Evolutionary conservation across 2,888 invertebrate species (phyloP), one percentile per base, ranked within the genome.

Genomic region (Creontiades dilutus): DNA sequence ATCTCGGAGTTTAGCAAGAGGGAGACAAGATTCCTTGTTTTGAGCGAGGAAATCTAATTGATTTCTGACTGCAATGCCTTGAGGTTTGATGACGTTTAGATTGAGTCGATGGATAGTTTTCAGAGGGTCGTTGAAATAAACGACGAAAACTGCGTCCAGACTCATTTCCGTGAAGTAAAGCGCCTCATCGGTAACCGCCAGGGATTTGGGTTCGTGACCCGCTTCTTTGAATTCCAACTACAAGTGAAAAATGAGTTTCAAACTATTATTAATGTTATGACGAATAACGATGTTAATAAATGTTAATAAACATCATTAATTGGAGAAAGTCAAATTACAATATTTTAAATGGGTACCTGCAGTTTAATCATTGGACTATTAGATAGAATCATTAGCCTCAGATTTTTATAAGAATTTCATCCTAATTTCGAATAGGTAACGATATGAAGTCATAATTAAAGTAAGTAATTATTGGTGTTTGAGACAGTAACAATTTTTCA

Each of bases 41-140:
- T 86, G 14, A n/a, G 13, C 47, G 14, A 86, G 46, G 47, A 86
- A 86, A 5, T 28, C 68, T 47, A 86, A 52, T 28, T 86, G 86
- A 48, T 86, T 76, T 13, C 86, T 28, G 48, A 86, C 86, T 11
- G 86, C 86, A 47, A 86, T 86, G 47, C 86, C 86, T 52, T 86
- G 86, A 11, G 86, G 86, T 23, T 75, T 86, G 86, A n/a, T 19
- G 23, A 86, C 68, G n/a, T 46, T 86, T 7, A 75, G 75, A 19
- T 86, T 86, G 19, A 86, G 76, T 28, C 27, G n/a, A 37, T 61
- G 85, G 27, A 86, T 14, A 13, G 86, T 46, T 47, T 52, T 68
- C 23, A 46, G 46, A 37, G 86, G 27, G 23, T 86, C 86, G 16
- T n/a, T 27, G 68, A 86, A 48, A 12, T 37, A 68, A 7, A 86